Conservation (phyloP, 2,113 vertebrate species). For the Galbula dea region DNA sequence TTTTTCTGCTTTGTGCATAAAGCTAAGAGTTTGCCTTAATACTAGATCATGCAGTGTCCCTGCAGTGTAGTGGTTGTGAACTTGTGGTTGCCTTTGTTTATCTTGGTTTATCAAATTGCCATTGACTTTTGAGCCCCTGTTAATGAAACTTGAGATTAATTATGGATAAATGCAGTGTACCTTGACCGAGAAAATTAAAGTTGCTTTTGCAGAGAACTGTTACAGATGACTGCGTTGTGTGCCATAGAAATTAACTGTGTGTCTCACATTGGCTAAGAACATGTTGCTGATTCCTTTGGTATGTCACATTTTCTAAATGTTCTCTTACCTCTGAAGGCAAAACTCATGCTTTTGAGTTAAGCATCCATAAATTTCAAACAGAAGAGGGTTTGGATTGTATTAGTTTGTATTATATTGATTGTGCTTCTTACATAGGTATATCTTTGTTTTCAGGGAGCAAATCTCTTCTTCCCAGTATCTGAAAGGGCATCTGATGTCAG, state of each 20-base stretch:
- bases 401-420: not conserved
- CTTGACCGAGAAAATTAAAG: not conserved
- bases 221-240: not conserved
- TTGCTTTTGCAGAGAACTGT: not conserved
- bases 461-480: not conserved
- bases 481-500: not conserved
- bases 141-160: not conserved
- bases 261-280: not conserved
- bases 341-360: not conserved
- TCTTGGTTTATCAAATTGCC: not conserved
- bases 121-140: not conserved
- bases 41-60: not conserved
- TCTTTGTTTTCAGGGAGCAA: not conserved
- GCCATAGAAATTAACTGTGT: not conserved
- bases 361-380: not conserved
- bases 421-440: not conserved
- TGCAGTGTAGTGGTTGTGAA: not conserved
- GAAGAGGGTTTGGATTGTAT: not conserved
- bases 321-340: not conserved
- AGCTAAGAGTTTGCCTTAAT: not conserved
- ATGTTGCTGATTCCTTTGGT: not conserved
- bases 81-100: not conserved
- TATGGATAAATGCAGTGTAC: not conserved
- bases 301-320: not conserved
- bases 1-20: not conserved